Conservation (phyloP, 2,888 invertebrate species). For the Enchytraeus crypticus region DNA sequence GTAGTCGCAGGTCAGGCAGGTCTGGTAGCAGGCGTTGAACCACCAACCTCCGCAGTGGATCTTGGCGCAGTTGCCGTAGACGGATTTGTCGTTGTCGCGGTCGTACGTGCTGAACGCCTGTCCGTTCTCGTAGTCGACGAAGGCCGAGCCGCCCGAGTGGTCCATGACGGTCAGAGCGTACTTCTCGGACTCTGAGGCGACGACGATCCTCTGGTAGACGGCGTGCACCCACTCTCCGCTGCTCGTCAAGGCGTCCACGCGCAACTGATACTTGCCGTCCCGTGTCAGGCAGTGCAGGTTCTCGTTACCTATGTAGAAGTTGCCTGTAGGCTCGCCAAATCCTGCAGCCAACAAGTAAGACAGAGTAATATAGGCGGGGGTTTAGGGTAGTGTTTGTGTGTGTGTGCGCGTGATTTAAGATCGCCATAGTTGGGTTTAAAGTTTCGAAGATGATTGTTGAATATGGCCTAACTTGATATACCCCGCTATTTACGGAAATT, state of each 20-base stretch:
- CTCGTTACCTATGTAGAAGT: conserved; percentile 14
- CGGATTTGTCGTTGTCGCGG: conserved; percentile 14
- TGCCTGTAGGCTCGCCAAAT: conserved; percentile 2
- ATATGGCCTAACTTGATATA: too few relatives aligned
- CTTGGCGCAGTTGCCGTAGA: conserved; percentile 16
- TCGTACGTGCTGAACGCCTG: conserved; percentile 10
- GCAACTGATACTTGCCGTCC: conserved; percentile 7
- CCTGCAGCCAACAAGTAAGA: too few relatives aligned
- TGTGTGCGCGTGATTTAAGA: too few relatives aligned
- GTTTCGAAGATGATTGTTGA: too few relatives aligned
- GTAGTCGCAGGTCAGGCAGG: conserved; percentile 8
- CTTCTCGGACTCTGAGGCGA: conserved; percentile 1
- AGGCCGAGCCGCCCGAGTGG: background rate
- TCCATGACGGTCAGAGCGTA: background rate
- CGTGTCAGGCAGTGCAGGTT: conserved; percentile 4
- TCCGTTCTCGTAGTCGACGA: conserved; percentile 4
- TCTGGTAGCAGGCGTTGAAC: conserved; percentile 13
- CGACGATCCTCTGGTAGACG: background rate
- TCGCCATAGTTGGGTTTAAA: too few relatives aligned
- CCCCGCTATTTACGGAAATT: too few relatives aligned
- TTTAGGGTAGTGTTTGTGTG: too few relatives aligned
- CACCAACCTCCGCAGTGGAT: conserved; percentile 10
- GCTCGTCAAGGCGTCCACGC: conserved; percentile 7
- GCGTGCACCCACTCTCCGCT: background rate
- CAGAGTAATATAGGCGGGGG: too few relatives aligned